Percentiles rank a stretch among this genome's conserved stretches.
These are phyloP conservation scores for Balearica regulorum DNA, from an alignment of 2,797 vertebrate genomes.

Conservation along the genomic window DNA sequence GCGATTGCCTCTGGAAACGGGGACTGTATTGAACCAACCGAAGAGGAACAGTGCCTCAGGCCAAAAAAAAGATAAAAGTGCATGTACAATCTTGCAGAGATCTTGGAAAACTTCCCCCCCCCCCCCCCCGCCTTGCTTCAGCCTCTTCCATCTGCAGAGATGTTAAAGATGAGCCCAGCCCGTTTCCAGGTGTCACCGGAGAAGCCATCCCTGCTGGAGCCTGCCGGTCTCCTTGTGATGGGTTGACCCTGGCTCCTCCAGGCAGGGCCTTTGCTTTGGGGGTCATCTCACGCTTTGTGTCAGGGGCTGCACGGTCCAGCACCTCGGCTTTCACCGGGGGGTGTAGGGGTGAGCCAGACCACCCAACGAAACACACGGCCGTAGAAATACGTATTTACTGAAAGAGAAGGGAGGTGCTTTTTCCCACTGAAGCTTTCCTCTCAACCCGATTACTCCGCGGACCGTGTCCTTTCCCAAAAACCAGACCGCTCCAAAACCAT, in stretches of 20 bases:
- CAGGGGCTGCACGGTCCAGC: background rate
- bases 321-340: background rate
- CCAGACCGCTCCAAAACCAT: background rate
- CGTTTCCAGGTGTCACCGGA: background rate
- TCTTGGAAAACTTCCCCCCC: background rate
- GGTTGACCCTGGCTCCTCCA: background rate
- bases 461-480: background rate
- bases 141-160: background rate
- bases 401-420: background rate
- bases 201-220: background rate
- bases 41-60: background rate
- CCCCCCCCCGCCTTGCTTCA: background rate
- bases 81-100: background rate
- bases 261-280: background rate
- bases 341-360: background rate
- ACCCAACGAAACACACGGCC: rapidly evolving
- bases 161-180: background rate
- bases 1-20: background rate
- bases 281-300: background rate
- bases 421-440: background rate
- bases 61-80: background rate
- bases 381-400: background rate
- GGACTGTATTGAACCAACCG: background rate
- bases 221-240: background rate
- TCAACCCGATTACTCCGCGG: background rate